Base-by-base conservation (phyloP, 2,113 vertebrate species). In the Dissostichus mawsoni region DNA sequence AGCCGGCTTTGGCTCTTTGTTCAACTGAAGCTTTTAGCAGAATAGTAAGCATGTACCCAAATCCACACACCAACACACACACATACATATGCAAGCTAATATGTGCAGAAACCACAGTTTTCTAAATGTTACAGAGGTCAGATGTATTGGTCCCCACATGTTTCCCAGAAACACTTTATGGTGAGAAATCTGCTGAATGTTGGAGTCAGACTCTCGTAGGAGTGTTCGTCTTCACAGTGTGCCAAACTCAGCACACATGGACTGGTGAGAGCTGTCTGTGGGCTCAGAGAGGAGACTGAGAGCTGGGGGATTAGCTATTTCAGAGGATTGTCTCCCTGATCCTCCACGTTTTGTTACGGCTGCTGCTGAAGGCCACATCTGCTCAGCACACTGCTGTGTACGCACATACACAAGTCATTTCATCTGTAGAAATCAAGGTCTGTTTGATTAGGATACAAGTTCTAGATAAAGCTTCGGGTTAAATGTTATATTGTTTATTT, bases 281-380 rank as follows among this genome's bases (percentile, higher is more conserved):
- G 33, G 11, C 44, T 84, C 71, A 65, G 56, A 76, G 74, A 50
- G 45, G 83, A 55, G 61, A 65, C 70, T 80, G 78, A 80, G 10
- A 80, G 80, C 83, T 76, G 11, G 51, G 57, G 76, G 85, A 84
- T 84, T 80, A 84, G 85, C 81, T 88, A 59, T 80, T 87, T 82
- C 62, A 79, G 23, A 50, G 85, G 80, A 85, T 55, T 51, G 74
- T 84, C 53, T 70, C 55, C 14, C 69, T 85, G 78, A 87, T 81
- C 78, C 87, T 58, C 59, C 16, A 17, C 13, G 18, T 79, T 83
- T 71, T 63, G 76, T 69, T 52, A 23, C 67, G 64, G 56, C 44
- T 56, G 76, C 76, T 76, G 61, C 76, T 80, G 88, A 62, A 69
- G 66, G 17, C 78, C 81, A 87, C 84, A 88, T 84, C 89, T 86